Evolutionary conservation across 1,140 invertebrate species (phyloP).

Genomic region (Spodoptera frugiperda): DNA sequence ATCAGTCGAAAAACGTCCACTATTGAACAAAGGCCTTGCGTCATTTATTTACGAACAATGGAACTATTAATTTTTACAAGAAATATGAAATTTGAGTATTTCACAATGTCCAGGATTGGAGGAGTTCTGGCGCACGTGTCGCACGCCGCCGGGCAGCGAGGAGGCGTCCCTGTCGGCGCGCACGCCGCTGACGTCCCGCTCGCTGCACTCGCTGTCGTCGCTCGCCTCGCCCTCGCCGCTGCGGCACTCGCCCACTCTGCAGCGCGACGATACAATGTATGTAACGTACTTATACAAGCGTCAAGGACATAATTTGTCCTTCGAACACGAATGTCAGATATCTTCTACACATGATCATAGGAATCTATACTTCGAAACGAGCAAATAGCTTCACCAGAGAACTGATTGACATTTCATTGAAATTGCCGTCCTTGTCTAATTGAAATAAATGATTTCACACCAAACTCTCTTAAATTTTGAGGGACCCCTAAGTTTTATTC

Average conservation of each 20-base stretch:
- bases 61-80: no score
- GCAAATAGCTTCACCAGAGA: no score
- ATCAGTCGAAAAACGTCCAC: no score
- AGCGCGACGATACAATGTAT: conserved; percentile 76
- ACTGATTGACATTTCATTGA: no score
- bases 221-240: conserved; percentile 68
- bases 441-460: background rate
- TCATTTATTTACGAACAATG: no score
- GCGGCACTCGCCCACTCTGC: conserved; percentile 71
- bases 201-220: conserved; percentile 80
- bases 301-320: no score
- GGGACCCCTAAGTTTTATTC: background rate
- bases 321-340: no score
- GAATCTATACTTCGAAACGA: no score
- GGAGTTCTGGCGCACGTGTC: conserved; percentile 82
- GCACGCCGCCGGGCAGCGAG: conserved; percentile 82
- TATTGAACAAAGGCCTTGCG: no score
- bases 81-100: background rate
- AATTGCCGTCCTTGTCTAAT: no score
- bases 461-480: background rate
- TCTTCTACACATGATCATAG: no score
- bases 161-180: conserved; percentile 77
- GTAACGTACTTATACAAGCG: conserved; percentile 13
- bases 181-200: conserved; percentile 80
- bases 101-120: conserved; percentile 65